These are phyloP conservation scores for Copsychus sechellarum DNA, from an alignment of 2,113 vertebrate genomes.

Conservation along the genomic window DNA sequence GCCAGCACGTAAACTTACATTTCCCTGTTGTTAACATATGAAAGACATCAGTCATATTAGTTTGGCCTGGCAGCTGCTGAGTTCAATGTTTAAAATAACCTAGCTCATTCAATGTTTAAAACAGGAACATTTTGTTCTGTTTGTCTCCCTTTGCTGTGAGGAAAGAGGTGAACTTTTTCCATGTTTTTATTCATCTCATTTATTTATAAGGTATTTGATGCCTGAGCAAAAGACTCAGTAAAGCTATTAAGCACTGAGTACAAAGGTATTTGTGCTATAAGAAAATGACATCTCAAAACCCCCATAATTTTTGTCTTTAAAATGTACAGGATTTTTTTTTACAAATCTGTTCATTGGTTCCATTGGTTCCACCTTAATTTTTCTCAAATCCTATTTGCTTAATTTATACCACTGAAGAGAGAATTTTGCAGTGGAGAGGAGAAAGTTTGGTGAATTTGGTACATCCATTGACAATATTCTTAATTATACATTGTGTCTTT, in stretches of 20 bases:
- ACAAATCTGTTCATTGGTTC: background rate
- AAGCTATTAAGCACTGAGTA: background rate
- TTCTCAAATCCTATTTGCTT: background rate
- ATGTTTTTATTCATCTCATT: background rate
- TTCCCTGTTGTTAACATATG: background rate
- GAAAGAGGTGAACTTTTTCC: background rate
- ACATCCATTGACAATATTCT: background rate
- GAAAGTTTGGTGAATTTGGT: background rate
- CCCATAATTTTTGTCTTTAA: background rate
- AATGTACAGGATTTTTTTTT: background rate
- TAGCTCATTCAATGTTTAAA: background rate
- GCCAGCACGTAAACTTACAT: background rate
- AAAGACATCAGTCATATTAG: background rate
- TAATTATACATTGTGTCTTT: background rate
- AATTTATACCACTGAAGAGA: background rate
- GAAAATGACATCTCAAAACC: background rate
- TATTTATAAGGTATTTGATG: background rate
- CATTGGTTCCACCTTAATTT: background rate
- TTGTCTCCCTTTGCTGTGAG: background rate
- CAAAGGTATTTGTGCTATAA: background rate
- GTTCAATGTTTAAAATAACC: background rate
- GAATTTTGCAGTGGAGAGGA: background rate
- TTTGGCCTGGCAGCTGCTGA: background rate
- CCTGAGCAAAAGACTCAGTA: background rate
- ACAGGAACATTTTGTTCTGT: background rate